Base-by-base conservation (phyloP, 2,113 vertebrate genomes). In the Canis aureus region DNA sequence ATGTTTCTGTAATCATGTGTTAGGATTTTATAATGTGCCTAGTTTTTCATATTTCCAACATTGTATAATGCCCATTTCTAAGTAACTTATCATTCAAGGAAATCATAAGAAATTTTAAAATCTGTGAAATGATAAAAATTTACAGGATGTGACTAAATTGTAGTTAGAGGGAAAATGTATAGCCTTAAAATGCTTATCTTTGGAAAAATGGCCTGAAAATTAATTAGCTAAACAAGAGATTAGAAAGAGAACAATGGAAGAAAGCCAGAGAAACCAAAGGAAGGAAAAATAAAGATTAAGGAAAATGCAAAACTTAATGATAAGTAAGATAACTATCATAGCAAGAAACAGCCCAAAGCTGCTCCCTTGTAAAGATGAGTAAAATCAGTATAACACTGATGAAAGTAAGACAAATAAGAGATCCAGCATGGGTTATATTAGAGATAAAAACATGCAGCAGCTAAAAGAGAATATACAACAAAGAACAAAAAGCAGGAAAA, bases 61-160 rank as follows among this genome's bases (percentile, higher is more conserved):
- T 49, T 94, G 60, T 27, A 64, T 29, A 69, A 66, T 62, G 11
- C 38, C 73, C 32, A 88, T 82, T 51, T 82, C 29, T 78, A 85
- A 94, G 73, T 91, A 85, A 60, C 35, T 89, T 57, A 19, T 15
- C 74, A 89, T 80, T 74, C 55, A 92, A 80, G 62, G 74, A 82
- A 59, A 64, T 74, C 11, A 35, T 17, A 87, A 79, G 38, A 82
- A 38, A 64, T 43, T 84, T 94, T 8, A 35, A 73, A 92, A 85
- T 74, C 88, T 9, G 23, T 89, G 22, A 7, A 80, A 78, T 62
- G 25, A 66, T 32, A 49, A 85, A 93, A 86, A 51, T 51, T 25
- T 71, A 66, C 4, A 67, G 25, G 17, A 16, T 71, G 5, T 49
- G 80, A 79, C 27, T 59, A 81, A 60, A 89, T 43, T 85, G n/a